These are phyloP conservation scores for Hylaea fasciaria DNA, from an alignment of 2,888 invertebrate species.

Conservation along the genomic window DNA sequence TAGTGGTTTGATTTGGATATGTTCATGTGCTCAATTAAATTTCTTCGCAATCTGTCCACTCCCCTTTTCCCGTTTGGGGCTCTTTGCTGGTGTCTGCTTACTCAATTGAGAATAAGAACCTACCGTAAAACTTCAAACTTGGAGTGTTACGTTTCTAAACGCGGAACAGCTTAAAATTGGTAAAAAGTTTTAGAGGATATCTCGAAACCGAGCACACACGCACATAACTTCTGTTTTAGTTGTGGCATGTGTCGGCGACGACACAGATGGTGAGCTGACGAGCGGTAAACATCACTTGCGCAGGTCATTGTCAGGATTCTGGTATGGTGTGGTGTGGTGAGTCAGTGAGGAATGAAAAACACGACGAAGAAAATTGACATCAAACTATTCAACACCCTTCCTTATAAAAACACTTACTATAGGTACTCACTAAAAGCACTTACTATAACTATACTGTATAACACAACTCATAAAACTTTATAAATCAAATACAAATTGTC, in stretches of 20 bases:
- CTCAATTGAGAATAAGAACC: no score
- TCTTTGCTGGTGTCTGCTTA: no score
- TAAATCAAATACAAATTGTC: no score
- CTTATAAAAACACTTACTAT: neutral
- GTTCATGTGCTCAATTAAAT: no score
- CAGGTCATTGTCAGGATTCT: neutral
- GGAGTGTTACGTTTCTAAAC: constrained; percentile 20
- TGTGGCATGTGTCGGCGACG: neutral
- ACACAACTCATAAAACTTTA: no score
- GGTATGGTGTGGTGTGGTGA: neutral
- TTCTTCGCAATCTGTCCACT: no score
- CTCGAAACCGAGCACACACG: constrained; percentile 13
- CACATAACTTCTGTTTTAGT: constrained; percentile 11
- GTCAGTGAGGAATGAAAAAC: neutral
- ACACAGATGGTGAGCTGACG: neutral
- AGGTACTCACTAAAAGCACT: no score
- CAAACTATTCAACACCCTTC: neutral
- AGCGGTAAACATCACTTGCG: constrained; percentile 11
- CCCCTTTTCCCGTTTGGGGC: no score
- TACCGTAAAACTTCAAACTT: constrained; percentile 18
- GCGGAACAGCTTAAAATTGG: constrained; percentile 16
- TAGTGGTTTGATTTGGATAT: no score
- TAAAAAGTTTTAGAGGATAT: constrained; percentile 19
- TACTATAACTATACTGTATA: no score
- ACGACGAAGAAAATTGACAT: constrained; percentile 1